Evolutionary conservation across 2,113 vertebrate species (phyloP).

Genomic region (Trogon surrucura): DNA sequence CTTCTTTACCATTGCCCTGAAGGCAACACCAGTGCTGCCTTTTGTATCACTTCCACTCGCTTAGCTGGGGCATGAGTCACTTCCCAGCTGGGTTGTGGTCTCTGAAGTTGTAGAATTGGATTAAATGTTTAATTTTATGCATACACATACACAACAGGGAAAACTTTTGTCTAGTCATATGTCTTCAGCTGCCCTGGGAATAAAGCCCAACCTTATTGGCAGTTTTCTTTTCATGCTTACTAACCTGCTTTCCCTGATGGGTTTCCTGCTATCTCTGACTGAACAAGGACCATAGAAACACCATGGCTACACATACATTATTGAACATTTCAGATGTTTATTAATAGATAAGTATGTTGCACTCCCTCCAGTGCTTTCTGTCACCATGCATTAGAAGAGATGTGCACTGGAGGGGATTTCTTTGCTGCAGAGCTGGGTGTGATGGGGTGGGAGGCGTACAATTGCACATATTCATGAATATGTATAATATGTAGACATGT

Average conservation of each 20-base stretch:
- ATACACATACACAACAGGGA: neutral
- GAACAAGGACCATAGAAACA: neutral
- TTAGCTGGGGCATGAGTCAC: neutral
- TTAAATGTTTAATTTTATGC: constrained; percentile 17
- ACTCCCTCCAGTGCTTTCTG: constrained; percentile 42
- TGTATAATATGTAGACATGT: neutral
- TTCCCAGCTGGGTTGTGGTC: neutral
- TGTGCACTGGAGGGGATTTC: neutral
- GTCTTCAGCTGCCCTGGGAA: neutral
- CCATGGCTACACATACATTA: constrained; percentile 28
- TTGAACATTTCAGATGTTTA: constrained; percentile 54
- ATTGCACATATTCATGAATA: neutral
- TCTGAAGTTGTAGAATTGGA: neutral
- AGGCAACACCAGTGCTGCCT: neutral
- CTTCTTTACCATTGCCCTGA: neutral
- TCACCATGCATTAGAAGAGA: constrained; percentile 27
- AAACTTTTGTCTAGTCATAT: neutral
- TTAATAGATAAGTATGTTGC: constrained; percentile 46
- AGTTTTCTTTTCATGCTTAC: constrained; percentile 40
- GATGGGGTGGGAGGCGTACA: neutral
- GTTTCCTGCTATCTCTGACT: neutral
- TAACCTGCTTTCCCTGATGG: constrained; percentile 15
- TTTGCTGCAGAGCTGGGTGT: neutral
- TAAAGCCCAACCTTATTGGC: neutral
- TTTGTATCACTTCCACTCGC: neutral